Conservation (phyloP, 2,113 vertebrate genomes). For the Nerophis lumbriciformis region DNA sequence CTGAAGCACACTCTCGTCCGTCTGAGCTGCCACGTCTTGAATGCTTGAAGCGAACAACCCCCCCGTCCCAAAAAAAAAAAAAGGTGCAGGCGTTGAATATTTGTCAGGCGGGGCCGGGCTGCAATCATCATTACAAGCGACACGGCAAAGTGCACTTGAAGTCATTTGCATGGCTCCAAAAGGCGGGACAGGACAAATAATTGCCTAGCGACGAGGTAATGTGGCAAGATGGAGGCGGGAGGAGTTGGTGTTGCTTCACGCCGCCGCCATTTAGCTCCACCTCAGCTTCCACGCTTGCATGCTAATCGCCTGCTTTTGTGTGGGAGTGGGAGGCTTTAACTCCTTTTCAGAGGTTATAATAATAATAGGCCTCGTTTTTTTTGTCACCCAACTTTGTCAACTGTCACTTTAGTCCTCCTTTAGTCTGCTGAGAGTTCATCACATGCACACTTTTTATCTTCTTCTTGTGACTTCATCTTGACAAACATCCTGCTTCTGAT, state of each 20-base stretch:
- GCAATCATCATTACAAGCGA: slow-evolving; percentile 70
- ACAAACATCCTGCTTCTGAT: slow-evolving; percentile 47
- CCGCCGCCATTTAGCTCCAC: slow-evolving; percentile 56
- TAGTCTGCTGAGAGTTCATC: too few relatives aligned
- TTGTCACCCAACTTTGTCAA: too few relatives aligned
- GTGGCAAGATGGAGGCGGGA: slow-evolving; percentile 9
- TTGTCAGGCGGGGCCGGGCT: slow-evolving; percentile 52
- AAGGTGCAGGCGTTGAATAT: slow-evolving; percentile 55
- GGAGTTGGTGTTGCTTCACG: slow-evolving; percentile 43
- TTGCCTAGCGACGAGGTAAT: slow-evolving; percentile 68
- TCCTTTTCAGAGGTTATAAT: slow-evolving; percentile 5
- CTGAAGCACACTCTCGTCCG: slow-evolving; percentile 55
- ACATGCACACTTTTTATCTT: too few relatives aligned
- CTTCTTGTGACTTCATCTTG: too few relatives aligned
- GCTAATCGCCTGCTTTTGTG: slow-evolving; percentile 49
- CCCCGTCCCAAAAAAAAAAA: not conserved
- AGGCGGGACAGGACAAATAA: slow-evolving; percentile 72
- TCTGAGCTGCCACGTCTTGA: slow-evolving; percentile 16
- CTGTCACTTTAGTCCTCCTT: too few relatives aligned
- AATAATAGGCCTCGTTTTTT: not conserved
- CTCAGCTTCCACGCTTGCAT: slow-evolving; percentile 38
- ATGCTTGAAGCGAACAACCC: slow-evolving; percentile 1
- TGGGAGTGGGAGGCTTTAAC: slow-evolving; percentile 22
- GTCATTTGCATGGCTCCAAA: slow-evolving; percentile 74
- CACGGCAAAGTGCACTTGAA: slow-evolving; percentile 76